phyloP scores from a whole-genome alignment of 1,140 invertebrate species.

The Penaeus vannamei region DNA sequence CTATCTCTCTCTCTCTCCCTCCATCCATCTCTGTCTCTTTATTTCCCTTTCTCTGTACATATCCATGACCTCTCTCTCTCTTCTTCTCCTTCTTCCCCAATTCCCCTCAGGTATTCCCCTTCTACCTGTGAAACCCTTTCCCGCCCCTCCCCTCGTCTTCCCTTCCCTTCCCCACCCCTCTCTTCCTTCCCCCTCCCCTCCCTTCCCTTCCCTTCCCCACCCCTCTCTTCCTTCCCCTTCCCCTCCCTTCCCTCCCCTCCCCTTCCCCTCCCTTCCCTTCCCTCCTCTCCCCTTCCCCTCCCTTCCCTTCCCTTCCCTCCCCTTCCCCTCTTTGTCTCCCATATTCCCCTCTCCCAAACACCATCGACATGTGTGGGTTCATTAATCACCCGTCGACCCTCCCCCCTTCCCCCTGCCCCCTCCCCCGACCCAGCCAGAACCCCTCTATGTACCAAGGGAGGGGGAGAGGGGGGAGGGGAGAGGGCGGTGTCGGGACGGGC shows the following conservation, averaged over 20 bases:
- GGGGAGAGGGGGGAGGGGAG: background rate
- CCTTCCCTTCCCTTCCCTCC: background rate
- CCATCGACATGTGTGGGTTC: background rate
- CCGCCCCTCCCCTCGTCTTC: background rate
- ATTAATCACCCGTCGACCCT: background rate
- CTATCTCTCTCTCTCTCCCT: constrained; percentile 2
- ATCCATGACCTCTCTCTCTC: too few relatives aligned
- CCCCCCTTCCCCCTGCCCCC: background rate
- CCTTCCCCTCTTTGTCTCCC: background rate
- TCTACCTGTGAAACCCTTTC: too few relatives aligned
- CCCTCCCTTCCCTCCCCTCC: background rate
- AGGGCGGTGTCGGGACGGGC: background rate
- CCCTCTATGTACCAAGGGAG: background rate
- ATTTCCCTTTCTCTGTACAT: background rate
- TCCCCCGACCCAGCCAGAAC: background rate
- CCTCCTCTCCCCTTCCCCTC: background rate
- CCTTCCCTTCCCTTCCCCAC: background rate
- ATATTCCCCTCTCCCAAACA: background rate
- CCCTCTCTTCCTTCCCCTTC: too few relatives aligned
- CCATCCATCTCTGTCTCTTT: background rate
- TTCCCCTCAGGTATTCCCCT: background rate
- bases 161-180: background rate
- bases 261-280: background rate
- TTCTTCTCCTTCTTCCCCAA: background rate
- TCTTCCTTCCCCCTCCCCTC: background rate